phyloP scores from a whole-genome alignment of 2,888 invertebrate genomes.

The Parthenolecanium corni region DNA sequence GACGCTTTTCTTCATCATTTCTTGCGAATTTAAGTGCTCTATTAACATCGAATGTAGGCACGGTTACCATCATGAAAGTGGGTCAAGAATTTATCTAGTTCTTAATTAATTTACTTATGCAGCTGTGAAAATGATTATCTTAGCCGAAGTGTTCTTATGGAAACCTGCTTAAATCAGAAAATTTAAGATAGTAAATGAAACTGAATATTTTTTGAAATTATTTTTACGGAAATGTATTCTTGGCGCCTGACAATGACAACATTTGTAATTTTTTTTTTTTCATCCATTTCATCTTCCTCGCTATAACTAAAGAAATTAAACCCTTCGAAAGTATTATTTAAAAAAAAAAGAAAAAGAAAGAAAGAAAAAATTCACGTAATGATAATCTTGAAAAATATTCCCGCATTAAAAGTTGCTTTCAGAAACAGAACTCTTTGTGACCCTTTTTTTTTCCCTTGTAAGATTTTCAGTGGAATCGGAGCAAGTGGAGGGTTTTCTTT shows the following conservation, averaged over 20 bases:
- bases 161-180: too few relatives aligned
- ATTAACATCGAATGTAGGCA: too few relatives aligned
- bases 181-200: too few relatives aligned
- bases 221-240: neutral
- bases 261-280: neutral
- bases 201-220: too few relatives aligned
- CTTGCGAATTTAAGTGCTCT: too few relatives aligned
- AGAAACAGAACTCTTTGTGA: constrained; percentile 11
- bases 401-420: constrained; percentile 14
- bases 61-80: too few relatives aligned
- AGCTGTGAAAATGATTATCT: too few relatives aligned
- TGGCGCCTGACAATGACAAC: constrained; percentile 15
- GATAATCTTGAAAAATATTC: constrained; percentile 4
- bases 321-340: neutral
- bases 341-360: neutral
- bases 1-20: too few relatives aligned
- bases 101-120: too few relatives aligned
- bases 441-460: neutral
- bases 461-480: neutral
- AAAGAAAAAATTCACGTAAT: constrained; percentile 10
- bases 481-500: neutral
- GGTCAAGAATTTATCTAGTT: too few relatives aligned
- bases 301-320: neutral
- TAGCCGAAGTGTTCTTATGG: too few relatives aligned
- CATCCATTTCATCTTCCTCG: too few relatives aligned